Base-by-base conservation (phyloP, 2,797 vertebrate species). In the Pyrocephalus nanus region DNA sequence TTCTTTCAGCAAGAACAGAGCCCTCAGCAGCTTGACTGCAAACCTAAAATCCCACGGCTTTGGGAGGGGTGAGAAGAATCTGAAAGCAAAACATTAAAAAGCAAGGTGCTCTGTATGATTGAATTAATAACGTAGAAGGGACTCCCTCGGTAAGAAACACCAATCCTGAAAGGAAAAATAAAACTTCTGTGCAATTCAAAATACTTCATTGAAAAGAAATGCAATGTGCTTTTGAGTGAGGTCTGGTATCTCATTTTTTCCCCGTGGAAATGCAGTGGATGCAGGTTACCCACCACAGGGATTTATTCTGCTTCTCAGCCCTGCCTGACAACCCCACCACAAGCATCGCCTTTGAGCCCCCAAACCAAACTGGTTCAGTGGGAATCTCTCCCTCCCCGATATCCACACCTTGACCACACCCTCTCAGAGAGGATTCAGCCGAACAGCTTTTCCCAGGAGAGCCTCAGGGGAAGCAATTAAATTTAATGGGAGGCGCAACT, bases 91-190 rank as follows among this genome's bases (percentile, higher is more conserved):
- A 95, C 85, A 67, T 60, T 74, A 90, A 93, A 83, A 60, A 95
- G 48, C 42, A 94, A 94, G 75, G 47, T 79, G 80, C 73, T 66
- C 88, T 77, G 48, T 57, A 57, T 88, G 86, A 75, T 57, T 89
- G 77, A 91, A 91, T 96, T 96, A 97, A 95, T 94, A 96, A 95
- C 79, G 75, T 22, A 92, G 51, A 67, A 89, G 95, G 90, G 57
- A 30, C 30, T 70, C 80, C 79, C 55, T 14, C 11, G 95, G 83
- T 61, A 88, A 86, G 55, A 96, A 96, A 94, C 80, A 65, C 25
- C 55, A 92, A 4, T 17, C 16, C 64, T 84, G n/a, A 66, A 86
- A 73, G 10, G 23, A 80, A 66, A 85, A 84, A 40, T 8, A 51
- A 60, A 83, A 54, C 29, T 30, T 78, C 32, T 19, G 36, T 51